Conservation (phyloP, 2,113 vertebrate genomes). For the Triplophysa dalaica region DNA sequence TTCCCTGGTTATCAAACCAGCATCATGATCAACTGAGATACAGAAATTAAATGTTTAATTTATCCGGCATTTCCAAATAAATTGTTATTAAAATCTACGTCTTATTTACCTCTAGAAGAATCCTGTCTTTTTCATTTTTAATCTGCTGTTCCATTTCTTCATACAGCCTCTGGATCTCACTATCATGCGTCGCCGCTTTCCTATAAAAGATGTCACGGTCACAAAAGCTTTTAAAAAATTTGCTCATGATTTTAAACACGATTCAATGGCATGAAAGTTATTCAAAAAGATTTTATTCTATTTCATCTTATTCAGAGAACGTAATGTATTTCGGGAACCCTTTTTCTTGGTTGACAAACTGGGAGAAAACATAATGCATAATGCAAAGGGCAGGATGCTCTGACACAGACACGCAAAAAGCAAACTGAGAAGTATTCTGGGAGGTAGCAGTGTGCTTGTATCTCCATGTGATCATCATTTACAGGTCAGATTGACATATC, state of each 20-base stretch:
- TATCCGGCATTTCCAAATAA: too few relatives aligned
- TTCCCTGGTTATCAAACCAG: too few relatives aligned
- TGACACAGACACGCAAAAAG: not conserved
- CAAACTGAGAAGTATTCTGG: not conserved
- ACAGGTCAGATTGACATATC: not conserved
- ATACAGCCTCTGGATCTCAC: slow-evolving; percentile 88
- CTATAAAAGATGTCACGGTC: slow-evolving; percentile 62
- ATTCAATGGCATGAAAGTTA: not conserved
- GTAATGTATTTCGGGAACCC: not conserved
- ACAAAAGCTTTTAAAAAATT: slow-evolving; percentile 1
- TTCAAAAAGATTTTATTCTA: not conserved
- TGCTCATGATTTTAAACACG: not conserved
- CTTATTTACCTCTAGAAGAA: slow-evolving; percentile 80
- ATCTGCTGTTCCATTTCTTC: slow-evolving; percentile 97
- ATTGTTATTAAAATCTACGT: too few relatives aligned
- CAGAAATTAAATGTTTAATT: too few relatives aligned
- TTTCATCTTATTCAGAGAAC: not conserved
- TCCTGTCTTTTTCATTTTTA: slow-evolving; percentile 85
- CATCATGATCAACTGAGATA: too few relatives aligned
- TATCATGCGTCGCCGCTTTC: slow-evolving; percentile 83
- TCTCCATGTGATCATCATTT: not conserved
- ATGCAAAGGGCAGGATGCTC: not conserved
- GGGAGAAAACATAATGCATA: not conserved
- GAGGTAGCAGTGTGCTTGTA: not conserved
- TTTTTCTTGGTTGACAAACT: not conserved